These are phyloP conservation scores for Euproctis similis DNA, from an alignment of 2,888 invertebrate genomes.

Conservation along the genomic window DNA sequence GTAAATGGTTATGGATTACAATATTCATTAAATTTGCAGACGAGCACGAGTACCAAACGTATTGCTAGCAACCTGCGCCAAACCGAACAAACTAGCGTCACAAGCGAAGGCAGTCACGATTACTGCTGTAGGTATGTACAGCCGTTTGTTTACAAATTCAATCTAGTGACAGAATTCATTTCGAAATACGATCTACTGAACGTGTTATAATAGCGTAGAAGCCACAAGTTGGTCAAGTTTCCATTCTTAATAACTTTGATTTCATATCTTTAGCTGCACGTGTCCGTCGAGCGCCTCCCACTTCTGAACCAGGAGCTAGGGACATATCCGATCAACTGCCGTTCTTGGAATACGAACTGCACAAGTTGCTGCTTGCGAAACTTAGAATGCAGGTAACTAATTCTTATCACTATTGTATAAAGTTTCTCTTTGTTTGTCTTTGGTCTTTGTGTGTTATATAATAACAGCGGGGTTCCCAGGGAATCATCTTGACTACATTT, in stretches of 20 bases:
- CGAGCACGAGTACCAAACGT: constrained; percentile 93
- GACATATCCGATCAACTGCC: constrained; percentile 97
- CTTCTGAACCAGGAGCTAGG: constrained; percentile 90
- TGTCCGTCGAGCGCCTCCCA: constrained; percentile 84
- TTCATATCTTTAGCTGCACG: constrained; percentile 82
- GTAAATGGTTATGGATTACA: too few relatives aligned
- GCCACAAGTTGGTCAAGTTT: neutral
- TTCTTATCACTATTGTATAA: too few relatives aligned
- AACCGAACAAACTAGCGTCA: constrained; percentile 84
- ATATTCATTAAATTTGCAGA: constrained; percentile 65
- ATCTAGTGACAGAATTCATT: too few relatives aligned
- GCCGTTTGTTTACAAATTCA: too few relatives aligned
- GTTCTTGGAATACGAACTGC: constrained; percentile 96
- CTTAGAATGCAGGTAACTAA: constrained; percentile 81
- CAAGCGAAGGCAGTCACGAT: constrained; percentile 72
- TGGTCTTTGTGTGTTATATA: too few relatives aligned
- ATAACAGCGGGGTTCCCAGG: too few relatives aligned
- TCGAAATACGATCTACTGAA: too few relatives aligned
- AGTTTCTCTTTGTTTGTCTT: too few relatives aligned
- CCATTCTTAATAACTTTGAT: neutral
- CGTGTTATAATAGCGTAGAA: too few relatives aligned
- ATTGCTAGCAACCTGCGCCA: constrained; percentile 90
- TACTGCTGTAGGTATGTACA: constrained; percentile 63
- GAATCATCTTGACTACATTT: neutral
- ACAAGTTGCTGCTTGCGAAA: constrained; percentile 92